phyloP scores from a whole-genome alignment of 2,888 invertebrate species.

The Polyploca ridens region DNA sequence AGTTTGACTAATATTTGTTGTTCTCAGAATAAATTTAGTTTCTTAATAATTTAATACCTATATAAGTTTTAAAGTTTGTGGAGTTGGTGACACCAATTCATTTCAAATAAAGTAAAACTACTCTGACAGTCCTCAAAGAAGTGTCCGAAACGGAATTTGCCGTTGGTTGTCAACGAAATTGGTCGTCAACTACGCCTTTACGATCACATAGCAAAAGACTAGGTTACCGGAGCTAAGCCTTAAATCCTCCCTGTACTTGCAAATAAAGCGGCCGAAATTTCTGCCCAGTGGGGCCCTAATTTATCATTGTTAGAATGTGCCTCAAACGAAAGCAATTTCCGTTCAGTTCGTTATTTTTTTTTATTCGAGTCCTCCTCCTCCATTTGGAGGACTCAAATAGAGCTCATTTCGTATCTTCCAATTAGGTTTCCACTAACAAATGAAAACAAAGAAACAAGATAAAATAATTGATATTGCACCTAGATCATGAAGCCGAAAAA shows the following conservation, averaged over 20 bases:
- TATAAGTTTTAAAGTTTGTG: constrained; percentile 30
- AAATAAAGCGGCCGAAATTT: constrained; percentile 73
- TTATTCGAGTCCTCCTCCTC: constrained; percentile 51
- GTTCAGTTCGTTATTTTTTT: constrained; percentile 59
- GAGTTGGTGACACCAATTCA: constrained; percentile 37
- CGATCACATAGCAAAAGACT: constrained; percentile 53
- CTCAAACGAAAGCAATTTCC: constrained; percentile 76
- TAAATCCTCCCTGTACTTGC: constrained; percentile 66
- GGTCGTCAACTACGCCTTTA: constrained; percentile 47
- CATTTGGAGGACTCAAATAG: constrained; percentile 50
- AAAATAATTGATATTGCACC: not conserved
- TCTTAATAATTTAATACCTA: constrained; percentile 27
- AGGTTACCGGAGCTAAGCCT: constrained; percentile 50
- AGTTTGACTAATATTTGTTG: not conserved
- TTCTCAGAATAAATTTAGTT: not conserved
- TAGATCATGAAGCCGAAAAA: too few relatives aligned
- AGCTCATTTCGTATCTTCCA: constrained; percentile 57
- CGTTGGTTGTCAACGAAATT: constrained; percentile 21
- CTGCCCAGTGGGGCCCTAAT: constrained; percentile 67
- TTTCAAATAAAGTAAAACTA: constrained; percentile 32
- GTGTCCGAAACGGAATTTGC: not conserved
- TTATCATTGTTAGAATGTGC: constrained; percentile 75
- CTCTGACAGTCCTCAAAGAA: constrained; percentile 22
- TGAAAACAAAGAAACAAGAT: constrained; percentile 21
- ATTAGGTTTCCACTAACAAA: constrained; percentile 44